Evolutionary conservation across 2,797 vertebrate species (phyloP), one percentile per base, ranked within the genome.

Genomic region (Alauda arvensis): DNA sequence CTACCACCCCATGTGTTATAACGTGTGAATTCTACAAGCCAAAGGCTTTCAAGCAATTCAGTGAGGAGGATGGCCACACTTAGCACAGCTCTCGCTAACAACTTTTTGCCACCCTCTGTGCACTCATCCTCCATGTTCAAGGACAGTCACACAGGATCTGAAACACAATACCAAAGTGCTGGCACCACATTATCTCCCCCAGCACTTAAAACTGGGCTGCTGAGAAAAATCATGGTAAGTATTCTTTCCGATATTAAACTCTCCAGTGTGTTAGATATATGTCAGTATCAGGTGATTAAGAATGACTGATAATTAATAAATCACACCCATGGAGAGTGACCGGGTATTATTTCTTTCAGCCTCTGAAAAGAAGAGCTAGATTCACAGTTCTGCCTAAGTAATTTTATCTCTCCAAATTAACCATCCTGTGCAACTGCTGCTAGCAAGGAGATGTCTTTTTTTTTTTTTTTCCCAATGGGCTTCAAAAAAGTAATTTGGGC

Each of bases 291-390:
- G 68, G 71, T 90, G 88, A 85, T 90, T 93, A 92, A 91, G 68
- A 87, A 88, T 76, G 86, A 93, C 48, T 82, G 75, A 91, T 90
- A 89, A 93, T 92, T 91, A 92, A 79, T 92, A 91, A 81, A 90
- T 89, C 68, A 77, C 77, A 91, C 60, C 69, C 83, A 80, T 0
- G 0, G 66, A 89, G 59, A 90, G 39, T 37, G 60, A 82, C 45
- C 0, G 1, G 66, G 21, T 84, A 75, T 83, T 81, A 87, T 63
- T 80, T 83, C 80, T 87, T 72, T 65, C 67, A 89, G 52, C 4
- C 18, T 88, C 46, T 72, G 49, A 87, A 80, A 87, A 88, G 46
- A 65, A 23, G 31, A 71, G 24, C 31, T 33, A 67, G 18, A 86
- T 68, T 80, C 79, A 88, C 55, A 68, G 49, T 60, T 88, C 63